These are phyloP conservation scores for Lycorma delicatula DNA, from an alignment of 1,140 invertebrate species.

Conservation along the genomic window DNA sequence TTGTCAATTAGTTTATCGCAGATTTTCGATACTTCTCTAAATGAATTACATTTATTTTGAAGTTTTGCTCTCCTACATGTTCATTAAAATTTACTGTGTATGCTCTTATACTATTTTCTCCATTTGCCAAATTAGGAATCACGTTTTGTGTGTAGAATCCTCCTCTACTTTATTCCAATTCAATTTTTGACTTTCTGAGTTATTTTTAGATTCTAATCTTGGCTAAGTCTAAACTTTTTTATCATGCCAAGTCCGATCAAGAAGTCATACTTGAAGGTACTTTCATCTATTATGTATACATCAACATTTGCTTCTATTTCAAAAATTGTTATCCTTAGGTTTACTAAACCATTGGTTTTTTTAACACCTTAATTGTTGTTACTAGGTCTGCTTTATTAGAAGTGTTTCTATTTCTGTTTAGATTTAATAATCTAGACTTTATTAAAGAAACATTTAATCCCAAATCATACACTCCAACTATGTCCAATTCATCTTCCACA, in stretches of 20 bases:
- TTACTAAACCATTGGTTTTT: no score
- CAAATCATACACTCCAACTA: slow-evolving; percentile 12
- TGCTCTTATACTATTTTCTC: no score
- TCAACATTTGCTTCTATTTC: slow-evolving; percentile 17
- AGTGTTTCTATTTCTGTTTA: no score
- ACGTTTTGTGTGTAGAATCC: no score
- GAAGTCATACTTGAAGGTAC: slow-evolving; percentile 22
- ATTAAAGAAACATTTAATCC: slow-evolving; percentile 16
- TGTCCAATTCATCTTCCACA: slow-evolving; percentile 4
- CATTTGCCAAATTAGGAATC: no score
- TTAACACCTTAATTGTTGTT: slow-evolving; percentile 30
- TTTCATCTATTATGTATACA: slow-evolving; percentile 20
- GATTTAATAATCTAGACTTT: slow-evolving; percentile 8
- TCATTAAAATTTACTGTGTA: no score
- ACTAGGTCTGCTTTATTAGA: slow-evolving; percentile 20
- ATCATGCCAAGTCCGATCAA: slow-evolving; percentile 23
- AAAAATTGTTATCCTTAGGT: slow-evolving; percentile 27
- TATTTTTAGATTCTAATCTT: slow-evolving; percentile 24
- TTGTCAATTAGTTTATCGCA: no score
- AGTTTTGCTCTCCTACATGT: no score
- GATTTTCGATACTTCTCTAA: no score
- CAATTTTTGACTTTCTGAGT: no score
- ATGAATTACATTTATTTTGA: no score
- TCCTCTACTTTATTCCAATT: no score
- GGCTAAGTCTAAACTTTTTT: slow-evolving; percentile 21